phyloP scores from a whole-genome alignment of 2,113 vertebrate species.

The Collichthys lucidus region DNA sequence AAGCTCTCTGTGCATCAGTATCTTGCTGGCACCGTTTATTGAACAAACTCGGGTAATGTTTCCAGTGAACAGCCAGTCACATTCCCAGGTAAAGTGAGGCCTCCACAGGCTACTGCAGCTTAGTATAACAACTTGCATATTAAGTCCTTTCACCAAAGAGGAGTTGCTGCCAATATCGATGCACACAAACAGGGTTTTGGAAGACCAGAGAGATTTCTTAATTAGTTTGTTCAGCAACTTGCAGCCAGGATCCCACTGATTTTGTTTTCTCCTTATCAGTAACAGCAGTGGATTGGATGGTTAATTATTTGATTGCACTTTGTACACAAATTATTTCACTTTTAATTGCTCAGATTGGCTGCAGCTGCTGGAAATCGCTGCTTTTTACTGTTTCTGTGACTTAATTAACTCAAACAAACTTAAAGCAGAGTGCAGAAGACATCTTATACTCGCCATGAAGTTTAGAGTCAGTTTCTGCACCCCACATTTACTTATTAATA shows the following conservation, averaged over 20 bases:
- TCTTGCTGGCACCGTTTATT: conserved; percentile 3
- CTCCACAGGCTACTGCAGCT: conserved; percentile 19
- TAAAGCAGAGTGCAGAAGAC: background rate
- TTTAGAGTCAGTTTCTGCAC: conserved; percentile 1
- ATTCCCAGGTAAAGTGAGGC: conserved; percentile 3
- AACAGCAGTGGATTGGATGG: conserved; percentile 23
- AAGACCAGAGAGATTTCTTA: conserved; percentile 17
- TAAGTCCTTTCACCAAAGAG: conserved; percentile 1
- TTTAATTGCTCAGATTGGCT: conserved; percentile 3
- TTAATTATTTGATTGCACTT: conserved; percentile 35
- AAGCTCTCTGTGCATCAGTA: conserved; percentile 5
- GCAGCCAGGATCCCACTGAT: conserved; percentile 15
- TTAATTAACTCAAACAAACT: background rate
- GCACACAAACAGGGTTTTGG: conserved; percentile 19
- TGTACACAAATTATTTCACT: conserved; percentile 21
- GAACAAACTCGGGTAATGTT: conserved; percentile 19
- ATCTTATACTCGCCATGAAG: background rate
- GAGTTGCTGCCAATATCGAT: background rate
- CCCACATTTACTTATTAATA: no score
- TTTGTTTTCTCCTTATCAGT: conserved; percentile 22
- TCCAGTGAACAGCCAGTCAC: conserved; percentile 15
- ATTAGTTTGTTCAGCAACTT: conserved; percentile 33
- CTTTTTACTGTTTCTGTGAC: background rate
- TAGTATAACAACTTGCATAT: conserved; percentile 20
- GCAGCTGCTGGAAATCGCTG: conserved; percentile 20